Conservation (phyloP, 2,113 vertebrate species). For the Oriolus oriolus region DNA sequence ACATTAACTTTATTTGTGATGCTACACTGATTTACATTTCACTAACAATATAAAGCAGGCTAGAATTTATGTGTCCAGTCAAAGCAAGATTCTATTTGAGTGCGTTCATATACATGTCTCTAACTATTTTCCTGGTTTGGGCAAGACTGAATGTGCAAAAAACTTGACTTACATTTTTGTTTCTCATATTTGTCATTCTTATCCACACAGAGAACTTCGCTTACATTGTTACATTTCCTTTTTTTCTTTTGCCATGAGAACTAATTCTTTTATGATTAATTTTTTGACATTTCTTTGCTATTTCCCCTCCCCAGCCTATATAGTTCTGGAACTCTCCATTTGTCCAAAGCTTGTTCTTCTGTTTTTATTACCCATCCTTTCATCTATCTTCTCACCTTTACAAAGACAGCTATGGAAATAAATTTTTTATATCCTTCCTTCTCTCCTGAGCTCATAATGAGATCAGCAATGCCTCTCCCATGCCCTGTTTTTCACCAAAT, state of each 20-base stretch:
- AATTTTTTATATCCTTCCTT: constrained; percentile 1
- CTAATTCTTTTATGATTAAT: background rate
- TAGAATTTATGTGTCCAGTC: background rate
- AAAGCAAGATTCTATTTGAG: background rate
- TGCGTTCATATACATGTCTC: background rate
- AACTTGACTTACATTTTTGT: background rate
- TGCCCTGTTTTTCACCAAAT: background rate
- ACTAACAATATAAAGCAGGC: background rate
- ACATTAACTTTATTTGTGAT: background rate
- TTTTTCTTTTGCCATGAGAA: background rate
- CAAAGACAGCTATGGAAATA: background rate
- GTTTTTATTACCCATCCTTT: constrained; percentile 1
- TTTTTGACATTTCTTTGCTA: background rate
- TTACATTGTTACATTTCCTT: background rate
- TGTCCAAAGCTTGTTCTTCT: background rate
- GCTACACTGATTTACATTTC: background rate
- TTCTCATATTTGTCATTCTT: background rate
- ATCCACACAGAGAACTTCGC: background rate
- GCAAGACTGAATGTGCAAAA: background rate
- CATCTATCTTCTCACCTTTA: constrained; percentile 19
- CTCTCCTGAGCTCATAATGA: background rate
- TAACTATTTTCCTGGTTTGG: background rate
- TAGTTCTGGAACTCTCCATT: background rate
- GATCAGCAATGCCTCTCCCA: background rate
- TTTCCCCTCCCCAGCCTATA: background rate